Percentiles rank a stretch among this genome's conserved stretches.
phyloP scores from a whole-genome alignment of 35 echinoderm and acorn worm genomes.

The Lytechinus pictus region DNA sequence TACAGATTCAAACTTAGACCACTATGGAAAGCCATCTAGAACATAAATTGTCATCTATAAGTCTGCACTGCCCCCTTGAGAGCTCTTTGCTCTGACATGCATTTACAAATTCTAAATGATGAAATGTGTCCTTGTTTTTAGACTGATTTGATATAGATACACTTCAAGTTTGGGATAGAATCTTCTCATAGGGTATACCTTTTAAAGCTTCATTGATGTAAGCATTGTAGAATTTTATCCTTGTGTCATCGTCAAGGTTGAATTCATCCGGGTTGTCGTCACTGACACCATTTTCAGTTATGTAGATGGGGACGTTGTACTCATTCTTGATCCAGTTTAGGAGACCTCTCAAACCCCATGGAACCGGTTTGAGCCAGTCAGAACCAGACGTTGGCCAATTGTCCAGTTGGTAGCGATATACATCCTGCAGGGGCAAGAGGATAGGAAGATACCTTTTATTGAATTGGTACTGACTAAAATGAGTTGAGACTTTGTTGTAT shows the following conservation, averaged over 20 bases:
- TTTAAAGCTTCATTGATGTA: conserved; percentile 88
- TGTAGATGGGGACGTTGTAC: conserved; percentile 81
- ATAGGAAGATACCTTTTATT: neutral
- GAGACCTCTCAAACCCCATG: conserved; percentile 89
- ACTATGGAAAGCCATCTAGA: no score
- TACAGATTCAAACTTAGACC: no score
- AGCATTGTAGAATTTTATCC: conserved; percentile 67
- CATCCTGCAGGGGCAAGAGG: conserved; percentile 49
- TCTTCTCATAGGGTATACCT: conserved; percentile 56
- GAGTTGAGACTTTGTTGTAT: no score
- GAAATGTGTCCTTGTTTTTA: no score
- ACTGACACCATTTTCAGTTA: conserved; percentile 95
- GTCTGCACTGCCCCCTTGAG: no score
- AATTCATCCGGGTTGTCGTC: conserved; percentile 42
- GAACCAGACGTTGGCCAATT: conserved; percentile 84
- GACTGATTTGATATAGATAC: no score
- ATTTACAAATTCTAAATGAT: no score
- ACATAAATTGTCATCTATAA: no score
- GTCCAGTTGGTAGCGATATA: conserved; percentile 68
- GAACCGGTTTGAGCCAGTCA: conserved; percentile 81
- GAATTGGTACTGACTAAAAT: neutral
- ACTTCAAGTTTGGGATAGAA: no score
- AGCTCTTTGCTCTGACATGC: no score
- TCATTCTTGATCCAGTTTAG: conserved; percentile 87
- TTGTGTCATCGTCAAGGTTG: conserved; percentile 64